Evolutionary conservation across 2,888 invertebrate genomes (phyloP).

Genomic region (Corbicula japonica): DNA sequence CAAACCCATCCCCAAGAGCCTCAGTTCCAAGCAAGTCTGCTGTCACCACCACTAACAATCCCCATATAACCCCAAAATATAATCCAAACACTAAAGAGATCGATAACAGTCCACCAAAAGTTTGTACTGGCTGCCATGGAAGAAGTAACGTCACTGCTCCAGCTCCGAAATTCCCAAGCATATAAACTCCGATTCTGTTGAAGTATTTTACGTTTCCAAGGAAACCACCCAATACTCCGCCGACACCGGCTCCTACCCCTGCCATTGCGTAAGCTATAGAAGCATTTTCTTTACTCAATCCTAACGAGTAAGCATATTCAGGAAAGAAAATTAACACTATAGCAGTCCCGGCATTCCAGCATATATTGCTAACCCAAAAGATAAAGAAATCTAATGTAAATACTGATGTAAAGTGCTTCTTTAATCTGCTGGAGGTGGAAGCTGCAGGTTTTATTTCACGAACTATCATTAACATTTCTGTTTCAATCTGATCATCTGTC

Average conservation of each 20-base stretch:
- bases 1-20: conserved; percentile 77
- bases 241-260: conserved; percentile 75
- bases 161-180: conserved; percentile 68
- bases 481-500: too few relatives aligned
- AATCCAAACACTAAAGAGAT: conserved; percentile 69
- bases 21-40: conserved; percentile 77
- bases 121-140: conserved; percentile 57
- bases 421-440: too few relatives aligned
- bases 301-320: conserved; percentile 72
- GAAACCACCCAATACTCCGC: conserved; percentile 76
- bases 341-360: conserved; percentile 78
- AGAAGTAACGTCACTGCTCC: conserved; percentile 67
- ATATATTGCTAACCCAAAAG: conserved; percentile 79
- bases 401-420: conserved; percentile 48
- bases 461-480: too few relatives aligned
- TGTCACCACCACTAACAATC: conserved; percentile 78
- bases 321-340: conserved; percentile 75
- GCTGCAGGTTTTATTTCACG: too few relatives aligned
- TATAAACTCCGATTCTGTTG: conserved; percentile 72
- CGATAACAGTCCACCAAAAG: conserved; percentile 40
- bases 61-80: conserved; percentile 78
- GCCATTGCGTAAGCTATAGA: conserved; percentile 68
- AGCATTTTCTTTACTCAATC: conserved; percentile 68
- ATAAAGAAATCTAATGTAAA: conserved; percentile 73
- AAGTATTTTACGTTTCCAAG: conserved; percentile 74